Evolutionary conservation across 2,797 vertebrate genomes (phyloP).

Genomic region (Cetoscarus ocellatus): DNA sequence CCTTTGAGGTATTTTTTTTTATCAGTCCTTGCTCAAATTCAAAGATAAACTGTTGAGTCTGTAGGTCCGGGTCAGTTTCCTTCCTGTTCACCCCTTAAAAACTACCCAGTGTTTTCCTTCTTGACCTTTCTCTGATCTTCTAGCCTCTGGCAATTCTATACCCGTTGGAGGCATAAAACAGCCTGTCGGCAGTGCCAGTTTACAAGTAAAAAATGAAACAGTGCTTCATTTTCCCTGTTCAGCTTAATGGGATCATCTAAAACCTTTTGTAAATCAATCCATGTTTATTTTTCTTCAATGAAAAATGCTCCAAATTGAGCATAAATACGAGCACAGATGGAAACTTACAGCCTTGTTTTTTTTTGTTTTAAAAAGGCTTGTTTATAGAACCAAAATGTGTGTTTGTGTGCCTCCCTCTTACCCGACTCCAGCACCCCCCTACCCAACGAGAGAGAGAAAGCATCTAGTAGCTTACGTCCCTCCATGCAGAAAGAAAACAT

Average conservation of each 20-base stretch:
- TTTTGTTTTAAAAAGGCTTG: conserved; percentile 33
- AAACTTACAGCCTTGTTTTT: conserved; percentile 4
- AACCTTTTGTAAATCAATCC: conserved; percentile 21
- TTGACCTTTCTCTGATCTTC: no score
- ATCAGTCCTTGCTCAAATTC: no score
- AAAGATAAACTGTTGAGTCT: no score
- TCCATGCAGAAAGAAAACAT: conserved; percentile 73
- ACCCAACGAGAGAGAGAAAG: conserved; percentile 12
- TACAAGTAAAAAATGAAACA: no score
- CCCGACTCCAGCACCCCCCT: not conserved
- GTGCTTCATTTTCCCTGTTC: no score
- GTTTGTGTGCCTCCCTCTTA: conserved; percentile 21
- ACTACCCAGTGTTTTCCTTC: no score
- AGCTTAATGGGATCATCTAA: not conserved
- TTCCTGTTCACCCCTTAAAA: no score
- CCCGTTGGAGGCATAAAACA: no score
- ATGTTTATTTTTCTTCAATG: conserved; percentile 26
- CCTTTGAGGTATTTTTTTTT: no score
- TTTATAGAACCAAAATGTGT: conserved; percentile 40
- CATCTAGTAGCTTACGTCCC: conserved; percentile 62
- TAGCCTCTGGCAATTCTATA: no score
- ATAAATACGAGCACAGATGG: conserved; percentile 23
- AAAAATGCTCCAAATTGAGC: conserved; percentile 31
- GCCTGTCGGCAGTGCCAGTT: no score
- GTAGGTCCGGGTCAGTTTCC: no score